phyloP scores from a whole-genome alignment of 2,888 invertebrate species.

The Byasa hedistus region DNA sequence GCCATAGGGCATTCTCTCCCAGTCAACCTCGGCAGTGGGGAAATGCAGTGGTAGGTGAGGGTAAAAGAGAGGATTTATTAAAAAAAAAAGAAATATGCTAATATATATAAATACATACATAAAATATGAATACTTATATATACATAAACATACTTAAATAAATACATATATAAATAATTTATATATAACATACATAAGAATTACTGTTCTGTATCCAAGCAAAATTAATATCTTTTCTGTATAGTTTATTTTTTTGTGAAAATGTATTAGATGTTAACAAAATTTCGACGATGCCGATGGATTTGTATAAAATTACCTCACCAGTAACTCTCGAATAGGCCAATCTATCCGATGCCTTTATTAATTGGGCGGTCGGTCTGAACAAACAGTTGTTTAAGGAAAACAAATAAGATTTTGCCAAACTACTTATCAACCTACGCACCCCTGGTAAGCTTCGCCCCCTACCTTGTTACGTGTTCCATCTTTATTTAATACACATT shows the following conservation, averaged over 20 bases:
- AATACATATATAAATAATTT: too few species aligned
- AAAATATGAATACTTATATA: too few species aligned
- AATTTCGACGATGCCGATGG: background rate
- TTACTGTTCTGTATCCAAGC: too few species aligned
- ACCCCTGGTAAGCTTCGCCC: constrained; percentile 37
- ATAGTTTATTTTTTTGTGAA: background rate
- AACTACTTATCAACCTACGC: constrained; percentile 63
- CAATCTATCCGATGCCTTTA: constrained; percentile 58
- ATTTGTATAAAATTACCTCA: constrained; percentile 29
- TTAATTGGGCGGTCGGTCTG: constrained; percentile 53
- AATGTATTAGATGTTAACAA: background rate
- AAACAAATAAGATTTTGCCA: constrained; percentile 63
- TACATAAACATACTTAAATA: too few species aligned
- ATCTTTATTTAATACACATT: constrained; percentile 23
- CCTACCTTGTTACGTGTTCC: constrained; percentile 44
- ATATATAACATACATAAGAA: too few species aligned
- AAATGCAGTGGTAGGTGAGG: too few species aligned
- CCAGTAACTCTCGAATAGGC: constrained; percentile 39
- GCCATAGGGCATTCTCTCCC: too few species aligned
- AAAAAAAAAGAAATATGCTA: too few species aligned
- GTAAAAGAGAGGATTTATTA: too few species aligned
- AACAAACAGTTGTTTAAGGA: constrained; percentile 61
- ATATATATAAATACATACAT: too few species aligned
- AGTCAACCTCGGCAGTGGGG: too few species aligned
- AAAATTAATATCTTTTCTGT: too few species aligned